Conservation (phyloP, 2,113 vertebrate species). For the Oriolus oriolus region DNA sequence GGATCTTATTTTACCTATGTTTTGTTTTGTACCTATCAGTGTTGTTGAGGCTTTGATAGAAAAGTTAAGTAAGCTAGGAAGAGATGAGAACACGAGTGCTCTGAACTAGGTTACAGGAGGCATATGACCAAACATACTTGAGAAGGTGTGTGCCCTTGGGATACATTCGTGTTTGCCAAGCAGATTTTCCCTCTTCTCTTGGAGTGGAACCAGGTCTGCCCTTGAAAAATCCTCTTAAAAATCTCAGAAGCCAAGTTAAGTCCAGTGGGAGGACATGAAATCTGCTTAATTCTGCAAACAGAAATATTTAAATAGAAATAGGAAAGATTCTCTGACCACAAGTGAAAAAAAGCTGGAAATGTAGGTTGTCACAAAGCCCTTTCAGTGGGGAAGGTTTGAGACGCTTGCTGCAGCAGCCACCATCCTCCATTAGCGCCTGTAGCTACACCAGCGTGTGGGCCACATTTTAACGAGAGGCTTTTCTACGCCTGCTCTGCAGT, state of each 20-base stretch:
- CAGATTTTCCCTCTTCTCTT: neutral
- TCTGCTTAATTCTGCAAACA: neutral
- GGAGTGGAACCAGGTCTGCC: neutral
- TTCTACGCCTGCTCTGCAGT: neutral
- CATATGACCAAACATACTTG: neutral
- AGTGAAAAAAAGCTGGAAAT: neutral
- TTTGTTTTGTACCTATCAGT: no score
- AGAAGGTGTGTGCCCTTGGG: neutral
- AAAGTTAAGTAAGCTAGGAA: neutral
- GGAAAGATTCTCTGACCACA: neutral
- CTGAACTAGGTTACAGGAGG: neutral
- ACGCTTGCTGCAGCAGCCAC: neutral
- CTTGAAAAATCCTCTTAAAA: neutral
- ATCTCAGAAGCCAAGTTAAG: neutral
- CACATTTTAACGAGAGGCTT: neutral
- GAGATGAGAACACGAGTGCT: neutral
- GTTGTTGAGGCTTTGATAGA: neutral
- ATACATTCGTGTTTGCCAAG: neutral
- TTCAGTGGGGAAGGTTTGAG: neutral
- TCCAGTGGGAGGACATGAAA: neutral
- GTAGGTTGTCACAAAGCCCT: neutral
- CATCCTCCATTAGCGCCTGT: neutral
- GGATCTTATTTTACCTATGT: neutral
- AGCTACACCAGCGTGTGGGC: neutral
- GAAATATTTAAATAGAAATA: neutral